Base-by-base conservation (phyloP, 2,888 invertebrate genomes). In the Thecocarcelia acutangulata region DNA sequence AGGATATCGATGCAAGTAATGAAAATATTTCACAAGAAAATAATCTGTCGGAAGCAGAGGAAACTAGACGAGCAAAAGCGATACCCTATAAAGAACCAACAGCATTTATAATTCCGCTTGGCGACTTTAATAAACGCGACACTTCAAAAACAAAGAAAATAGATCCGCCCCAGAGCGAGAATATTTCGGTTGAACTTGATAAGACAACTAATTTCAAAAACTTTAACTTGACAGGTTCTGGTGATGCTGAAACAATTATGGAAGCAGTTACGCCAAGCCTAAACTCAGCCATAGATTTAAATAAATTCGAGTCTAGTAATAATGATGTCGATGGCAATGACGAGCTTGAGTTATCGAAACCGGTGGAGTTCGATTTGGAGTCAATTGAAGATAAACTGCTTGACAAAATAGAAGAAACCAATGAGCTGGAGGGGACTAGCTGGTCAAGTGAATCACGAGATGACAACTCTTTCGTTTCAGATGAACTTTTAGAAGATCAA, bases 21-120 rank as follows among this genome's bases (percentile, higher is more conserved):
- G n/a, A n/a, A n/a, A n/a, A n/a, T n/a, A n/a, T n/a, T n/a, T n/a
- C n/a, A n/a, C n/a, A n/a, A n/a, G n/a, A n/a, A n/a, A n/a, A n/a
- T n/a, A n/a, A n/a, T n/a, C n/a, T n/a, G n/a, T n/a, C n/a, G n/a
- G n/a, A n/a, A 46, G 56, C 64, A 2, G 48, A 73, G 9, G 72
- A 19, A 28, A 21, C 76, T 9, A 52, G 9, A 17, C 84, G 33
- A 15, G 54, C 42, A 21, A 59, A 56, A 44, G 68, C 48, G 1
- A 78, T 78, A 21, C 12, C 28, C 3, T 75, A 46, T 3, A 86
- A 85, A 42, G 82, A 83, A 44, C 83, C 88, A 0, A 75, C 86
- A 13, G 59, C 88, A 0, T 88, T 86, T 69, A 87, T 83, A 40
- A 84, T 88, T 33, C 85, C 86, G 11, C 85, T 88, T 54, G 50